Evolutionary conservation across 2,888 invertebrate species (phyloP), one percentile per base, ranked within the genome.

Genomic region (Podabrus alpinus): DNA sequence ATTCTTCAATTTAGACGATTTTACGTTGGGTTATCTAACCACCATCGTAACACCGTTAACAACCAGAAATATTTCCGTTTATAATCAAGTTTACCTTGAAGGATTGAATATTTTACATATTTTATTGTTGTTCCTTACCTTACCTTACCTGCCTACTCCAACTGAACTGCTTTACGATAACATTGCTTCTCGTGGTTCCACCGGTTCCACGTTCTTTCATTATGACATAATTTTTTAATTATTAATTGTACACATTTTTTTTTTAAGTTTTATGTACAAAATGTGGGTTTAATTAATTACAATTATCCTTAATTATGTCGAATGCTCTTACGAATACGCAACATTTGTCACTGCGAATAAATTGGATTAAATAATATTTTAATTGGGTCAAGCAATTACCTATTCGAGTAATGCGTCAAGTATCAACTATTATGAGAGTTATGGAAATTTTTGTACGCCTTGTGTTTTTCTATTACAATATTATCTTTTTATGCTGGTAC

Each of bases 41-140:
- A 45, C n/a, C 45, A 45, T 45, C 45, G 45, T 45, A 45, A 19
- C 19, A 64, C 62, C 62, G 62, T 21, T 64, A 64, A 64, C n/a
- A 64, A 64, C 62, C 62, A 19, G 11, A 21, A 62, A 64, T 66
- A 71, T 66, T 66, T 67, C 60, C 66, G 62, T 59, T 66, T 59
- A 71, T 45, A 67, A 61, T 66, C 61, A 71, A 21, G 71, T 71
- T 71, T 67, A 25, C 71, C 71, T 71, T 71, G 71, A 71, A 21
- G 24, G 67, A 25, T 71, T 19, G 71, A 66, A 71, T 67, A 71
- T 67, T 67, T 71, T 60, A 67, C 59, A 64, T 59, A 59, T 25
- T 71, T 67, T 71, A 71, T 66, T 71, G 67, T 67, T 60, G 16
- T 17, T 64, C 62, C 21, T n/a, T 64, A 64, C 16, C 9, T n/a